A percentile compares a stretch with the other conserved stretches of the same genome.
phyloP scores from a whole-genome alignment of 2,113 vertebrate species.

The Gnathonemus echidnorhynchus region DNA sequence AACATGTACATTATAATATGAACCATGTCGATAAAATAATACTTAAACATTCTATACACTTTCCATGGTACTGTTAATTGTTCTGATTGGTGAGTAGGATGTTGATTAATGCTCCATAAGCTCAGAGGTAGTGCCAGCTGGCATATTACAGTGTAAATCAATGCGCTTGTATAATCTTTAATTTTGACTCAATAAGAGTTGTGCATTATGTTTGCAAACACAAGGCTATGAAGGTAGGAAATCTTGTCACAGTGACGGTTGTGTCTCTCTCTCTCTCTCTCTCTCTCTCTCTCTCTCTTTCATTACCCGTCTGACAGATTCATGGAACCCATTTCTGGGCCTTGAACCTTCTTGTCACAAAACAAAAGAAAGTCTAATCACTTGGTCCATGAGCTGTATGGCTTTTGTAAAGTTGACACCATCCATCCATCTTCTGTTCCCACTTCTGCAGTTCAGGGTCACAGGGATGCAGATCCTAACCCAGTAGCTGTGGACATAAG shows the following conservation, averaged over 20 bases:
- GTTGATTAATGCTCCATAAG: neutral
- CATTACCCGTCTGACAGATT: neutral
- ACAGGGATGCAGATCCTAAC: neutral
- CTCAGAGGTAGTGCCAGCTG: neutral
- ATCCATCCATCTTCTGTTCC: neutral
- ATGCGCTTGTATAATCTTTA: neutral
- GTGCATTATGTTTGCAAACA: neutral
- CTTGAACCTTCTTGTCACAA: neutral
- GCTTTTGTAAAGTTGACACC: neutral
- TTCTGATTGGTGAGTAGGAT: neutral
- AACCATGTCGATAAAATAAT: neutral
- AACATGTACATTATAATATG: neutral
- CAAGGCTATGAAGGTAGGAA: neutral
- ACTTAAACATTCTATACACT: neutral
- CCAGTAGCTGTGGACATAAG: neutral
- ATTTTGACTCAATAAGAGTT: neutral
- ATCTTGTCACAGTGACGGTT: neutral
- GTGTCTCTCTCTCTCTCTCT: neutral
- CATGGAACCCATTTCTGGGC: neutral
- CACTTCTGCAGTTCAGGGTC: neutral
- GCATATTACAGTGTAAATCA: neutral
- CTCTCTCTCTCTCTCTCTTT: neutral
- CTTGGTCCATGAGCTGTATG: neutral
- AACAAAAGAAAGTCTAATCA: neutral
- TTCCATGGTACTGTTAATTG: neutral